phyloP scores from a whole-genome alignment of 2,113 vertebrate genomes.

The Oreochromis tanganicae region DNA sequence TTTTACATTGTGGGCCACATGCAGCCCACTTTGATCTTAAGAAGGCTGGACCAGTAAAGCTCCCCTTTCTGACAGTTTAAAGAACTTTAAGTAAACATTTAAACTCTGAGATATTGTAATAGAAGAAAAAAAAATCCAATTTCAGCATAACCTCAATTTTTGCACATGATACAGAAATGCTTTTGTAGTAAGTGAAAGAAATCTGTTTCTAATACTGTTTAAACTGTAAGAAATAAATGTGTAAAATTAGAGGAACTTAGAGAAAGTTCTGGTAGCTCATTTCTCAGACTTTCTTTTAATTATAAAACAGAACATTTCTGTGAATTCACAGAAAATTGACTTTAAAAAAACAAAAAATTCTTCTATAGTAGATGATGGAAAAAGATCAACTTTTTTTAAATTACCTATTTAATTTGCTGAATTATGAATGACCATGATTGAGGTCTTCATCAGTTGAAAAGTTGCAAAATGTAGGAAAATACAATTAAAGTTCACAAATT shows the following conservation, averaged over 20 bases:
- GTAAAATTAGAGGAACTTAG: not conserved
- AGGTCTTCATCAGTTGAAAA: not conserved
- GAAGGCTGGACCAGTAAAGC: not conserved
- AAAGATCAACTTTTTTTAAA: not conserved
- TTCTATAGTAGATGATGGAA: not conserved
- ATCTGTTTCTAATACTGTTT: not conserved
- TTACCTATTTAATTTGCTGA: not conserved
- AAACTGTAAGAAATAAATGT: not conserved
- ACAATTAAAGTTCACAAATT: not conserved
- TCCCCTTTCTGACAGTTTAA: not conserved
- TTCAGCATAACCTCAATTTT: not conserved
- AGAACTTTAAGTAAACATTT: not conserved
- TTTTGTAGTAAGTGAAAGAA: not conserved
- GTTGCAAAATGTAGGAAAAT: not conserved
- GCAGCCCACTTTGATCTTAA: not conserved
- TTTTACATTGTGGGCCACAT: not conserved
- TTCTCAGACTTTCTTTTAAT: not conserved
- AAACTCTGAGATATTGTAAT: not conserved
- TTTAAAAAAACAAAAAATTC: accelerated
- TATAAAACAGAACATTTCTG: not conserved
- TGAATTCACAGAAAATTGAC: not conserved
- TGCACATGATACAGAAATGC: not conserved
- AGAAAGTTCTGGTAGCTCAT: not conserved
- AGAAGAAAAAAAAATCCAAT: not conserved
- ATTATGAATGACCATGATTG: not conserved